A percentile compares a stretch with the other conserved stretches of the same genome.
Conservation (phyloP, 2,113 vertebrate genomes). For the Proteles cristata region DNA sequence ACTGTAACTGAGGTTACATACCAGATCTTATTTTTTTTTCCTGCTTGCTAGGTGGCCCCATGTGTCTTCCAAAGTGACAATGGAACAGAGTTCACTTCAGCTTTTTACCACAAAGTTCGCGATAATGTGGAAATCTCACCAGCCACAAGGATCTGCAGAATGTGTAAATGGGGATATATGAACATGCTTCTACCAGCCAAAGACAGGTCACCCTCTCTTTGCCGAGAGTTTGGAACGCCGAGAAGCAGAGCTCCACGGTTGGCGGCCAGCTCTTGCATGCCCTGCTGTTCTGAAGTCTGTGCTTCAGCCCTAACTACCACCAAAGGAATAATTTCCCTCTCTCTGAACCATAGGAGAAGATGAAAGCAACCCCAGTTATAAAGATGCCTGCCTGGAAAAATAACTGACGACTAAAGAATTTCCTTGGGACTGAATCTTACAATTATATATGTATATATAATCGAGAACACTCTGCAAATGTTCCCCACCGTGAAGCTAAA, state of each 20-base stretch:
- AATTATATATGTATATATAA: background rate
- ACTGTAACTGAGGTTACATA: background rate
- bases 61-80: background rate
- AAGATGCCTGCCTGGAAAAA: background rate
- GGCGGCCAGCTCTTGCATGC: background rate
- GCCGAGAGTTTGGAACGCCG: background rate
- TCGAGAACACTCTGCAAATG: background rate
- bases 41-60: background rate
- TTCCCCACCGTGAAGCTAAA: background rate
- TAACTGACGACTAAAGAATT: background rate
- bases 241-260: background rate
- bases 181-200: background rate
- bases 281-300: background rate
- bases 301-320: background rate
- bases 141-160: background rate
- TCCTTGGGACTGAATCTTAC: background rate
- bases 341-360: background rate
- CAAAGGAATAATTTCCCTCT: background rate
- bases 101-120: background rate
- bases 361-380: background rate
- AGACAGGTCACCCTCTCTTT: background rate
- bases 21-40: background rate
- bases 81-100: background rate
- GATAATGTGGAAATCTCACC: background rate
- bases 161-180: background rate